Conservation (phyloP, 2,888 invertebrate genomes). For the Argyra leucocephala region DNA sequence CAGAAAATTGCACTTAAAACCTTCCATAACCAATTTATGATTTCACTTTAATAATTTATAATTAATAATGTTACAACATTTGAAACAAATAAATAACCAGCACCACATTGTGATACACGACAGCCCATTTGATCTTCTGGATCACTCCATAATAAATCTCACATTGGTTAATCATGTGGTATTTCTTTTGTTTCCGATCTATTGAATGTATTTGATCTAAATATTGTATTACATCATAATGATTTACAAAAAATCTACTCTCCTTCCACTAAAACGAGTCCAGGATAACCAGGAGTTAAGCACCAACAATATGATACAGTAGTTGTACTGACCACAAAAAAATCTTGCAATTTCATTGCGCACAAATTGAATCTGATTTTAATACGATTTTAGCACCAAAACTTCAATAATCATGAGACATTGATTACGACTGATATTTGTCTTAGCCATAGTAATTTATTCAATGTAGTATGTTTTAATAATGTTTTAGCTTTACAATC, state of each 20-base stretch:
- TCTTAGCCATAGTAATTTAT: no score
- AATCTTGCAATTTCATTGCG: no score
- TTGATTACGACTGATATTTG: no score
- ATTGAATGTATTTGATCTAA: constrained; percentile 93
- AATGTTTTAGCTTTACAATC: no score
- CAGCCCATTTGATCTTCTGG: constrained; percentile 83
- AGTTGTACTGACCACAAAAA: no score
- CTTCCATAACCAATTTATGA: constrained; percentile 99
- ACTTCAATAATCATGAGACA: no score
- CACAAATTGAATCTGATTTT: no score
- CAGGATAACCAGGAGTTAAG: no score
- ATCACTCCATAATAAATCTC: constrained; percentile 99
- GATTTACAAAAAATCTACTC: neutral
- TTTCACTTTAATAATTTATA: constrained; percentile 78
- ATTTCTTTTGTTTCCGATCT: constrained; percentile 93
- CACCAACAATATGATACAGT: no score
- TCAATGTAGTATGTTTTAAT: no score
- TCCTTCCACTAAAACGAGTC: neutral
- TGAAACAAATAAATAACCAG: constrained; percentile 95
- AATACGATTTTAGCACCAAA: no score
- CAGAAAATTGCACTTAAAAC: constrained; percentile 98
- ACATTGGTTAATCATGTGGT: constrained; percentile 95
- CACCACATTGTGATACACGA: constrained; percentile 74
- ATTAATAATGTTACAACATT: constrained; percentile 91
- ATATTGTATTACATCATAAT: constrained; percentile 70